Percentiles rank a stretch among this genome's conserved stretches.
These are phyloP conservation scores for Lottia gigantea DNA, from an alignment of 2,888 invertebrate genomes.

Conservation along the genomic window DNA sequence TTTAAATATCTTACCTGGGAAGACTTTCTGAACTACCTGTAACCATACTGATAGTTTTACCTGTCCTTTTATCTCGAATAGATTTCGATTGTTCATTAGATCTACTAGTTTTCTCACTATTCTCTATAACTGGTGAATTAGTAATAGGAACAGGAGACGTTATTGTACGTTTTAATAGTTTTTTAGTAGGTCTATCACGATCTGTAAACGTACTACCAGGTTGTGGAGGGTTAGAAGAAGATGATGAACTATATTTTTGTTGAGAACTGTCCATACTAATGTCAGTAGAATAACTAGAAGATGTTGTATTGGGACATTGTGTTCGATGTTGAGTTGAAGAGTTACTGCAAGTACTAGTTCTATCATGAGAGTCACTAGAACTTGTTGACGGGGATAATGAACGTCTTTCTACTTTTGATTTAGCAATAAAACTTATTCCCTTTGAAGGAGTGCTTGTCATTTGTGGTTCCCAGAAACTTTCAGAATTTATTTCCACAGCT, in stretches of 20 bases:
- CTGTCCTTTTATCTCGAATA: slow-evolving; percentile 23
- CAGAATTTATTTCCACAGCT: slow-evolving; percentile 10
- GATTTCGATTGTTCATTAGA: slow-evolving; percentile 13
- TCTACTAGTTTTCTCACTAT: slow-evolving; percentile 32
- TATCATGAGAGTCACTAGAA: neutral
- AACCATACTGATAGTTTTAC: slow-evolving; percentile 54
- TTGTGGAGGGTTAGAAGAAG: slow-evolving; percentile 4
- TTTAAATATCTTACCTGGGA: slow-evolving; percentile 59
- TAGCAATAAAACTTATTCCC: slow-evolving; percentile 19
- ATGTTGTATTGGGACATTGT: neutral
- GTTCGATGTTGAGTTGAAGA: neutral
- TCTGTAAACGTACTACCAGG: slow-evolving; percentile 27
- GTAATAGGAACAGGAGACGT: slow-evolving; percentile 43
- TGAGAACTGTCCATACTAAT: neutral
- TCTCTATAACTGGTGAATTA: slow-evolving; percentile 37
- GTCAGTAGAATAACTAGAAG: neutral
- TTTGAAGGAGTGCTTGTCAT: slow-evolving; percentile 42
- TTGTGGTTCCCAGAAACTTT: slow-evolving; percentile 39
- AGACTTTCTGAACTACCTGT: slow-evolving; percentile 65
- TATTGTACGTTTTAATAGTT: slow-evolving; percentile 50
- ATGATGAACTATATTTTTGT: neutral
- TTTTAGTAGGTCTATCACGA: slow-evolving; percentile 41
- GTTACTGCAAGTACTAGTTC: neutral
- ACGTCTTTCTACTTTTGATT: slow-evolving; percentile 1
- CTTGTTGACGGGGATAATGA: slow-evolving; percentile 11